phyloP scores from a whole-genome alignment of 2,888 invertebrate species.

The Xylota segnis region DNA sequence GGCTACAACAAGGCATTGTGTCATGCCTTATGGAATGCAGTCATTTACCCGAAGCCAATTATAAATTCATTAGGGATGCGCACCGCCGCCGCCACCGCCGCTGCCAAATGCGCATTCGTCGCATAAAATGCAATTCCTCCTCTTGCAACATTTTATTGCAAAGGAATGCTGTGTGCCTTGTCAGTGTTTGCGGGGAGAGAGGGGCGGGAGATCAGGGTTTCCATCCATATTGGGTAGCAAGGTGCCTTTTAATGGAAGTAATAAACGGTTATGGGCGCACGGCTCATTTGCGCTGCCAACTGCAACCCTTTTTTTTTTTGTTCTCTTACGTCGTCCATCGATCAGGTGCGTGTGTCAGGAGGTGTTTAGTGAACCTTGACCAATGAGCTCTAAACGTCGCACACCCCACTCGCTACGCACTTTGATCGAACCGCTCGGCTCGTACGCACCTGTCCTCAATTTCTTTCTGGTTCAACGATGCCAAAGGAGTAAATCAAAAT shows the following conservation, averaged over 20 bases:
- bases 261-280: conserved; percentile 75
- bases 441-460: conserved; percentile 63
- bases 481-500: conserved; percentile 71
- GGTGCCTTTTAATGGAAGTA: conserved; percentile 73
- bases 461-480: conserved; percentile 72
- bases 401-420: conserved; percentile 50
- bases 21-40: conserved; percentile 75
- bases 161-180: conserved; percentile 60
- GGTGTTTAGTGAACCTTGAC: conserved; percentile 71
- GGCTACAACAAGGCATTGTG: conserved; percentile 53
- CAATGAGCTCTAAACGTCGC: conserved; percentile 47
- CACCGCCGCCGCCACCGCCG: conserved; percentile 54
- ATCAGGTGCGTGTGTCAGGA: conserved; percentile 57
- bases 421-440: conserved; percentile 57
- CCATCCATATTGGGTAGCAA: conserved; percentile 70
- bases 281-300: conserved; percentile 71
- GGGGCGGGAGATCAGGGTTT: neutral
- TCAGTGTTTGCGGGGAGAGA: conserved; percentile 45
- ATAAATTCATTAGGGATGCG: conserved; percentile 76
- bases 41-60: conserved; percentile 74
- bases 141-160: conserved; percentile 42
- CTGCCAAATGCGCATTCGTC: conserved; percentile 65
- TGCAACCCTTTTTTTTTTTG: conserved; percentile 56
- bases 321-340: conserved; percentile 5
- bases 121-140: conserved; percentile 57